Base-by-base conservation (phyloP, 2,113 vertebrate genomes). In the Myotis lucifugus region DNA sequence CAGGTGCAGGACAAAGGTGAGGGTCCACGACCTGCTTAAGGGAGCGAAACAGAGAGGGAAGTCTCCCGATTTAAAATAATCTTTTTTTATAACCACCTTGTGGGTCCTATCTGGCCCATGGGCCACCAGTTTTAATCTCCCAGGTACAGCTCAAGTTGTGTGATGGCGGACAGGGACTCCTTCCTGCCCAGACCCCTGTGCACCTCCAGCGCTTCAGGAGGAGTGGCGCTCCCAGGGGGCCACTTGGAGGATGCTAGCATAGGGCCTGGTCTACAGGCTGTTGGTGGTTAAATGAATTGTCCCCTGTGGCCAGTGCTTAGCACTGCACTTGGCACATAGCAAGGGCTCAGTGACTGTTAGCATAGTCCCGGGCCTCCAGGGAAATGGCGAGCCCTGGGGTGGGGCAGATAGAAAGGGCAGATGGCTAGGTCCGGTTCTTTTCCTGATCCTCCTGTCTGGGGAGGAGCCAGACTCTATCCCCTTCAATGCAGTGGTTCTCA, bases 51-150 rank as follows among this genome's bases (percentile, higher is more conserved):
- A 76, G 88, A 48, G 34, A 46, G n/a, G 32, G 14, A 52, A 61
- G 59, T 52, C 21, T 70, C n/a, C n/a, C 9, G 12, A 40, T 48
- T 61, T 83, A 70, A 76, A 90, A 90, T 34, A 72, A 61, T n/a
- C 32, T 88, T 25, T 56, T 56, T 73, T 77, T 56, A 77, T 67
- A 72, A 61, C 29, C 14, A 76, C 6, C 19, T 6, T 19, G 2
- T 84, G 46, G 37, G 21, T 27, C 32, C 21, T 50, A 32, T n/a
- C 18, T 74, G 52, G 50, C 25, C 67, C n/a, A 6, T 5, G 40
- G 81, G 40, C 50, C 32, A 32, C 61, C 19, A 40, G 17, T 50
- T 88, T 66, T 29, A 29, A 25, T 54, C 27, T 29, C 69, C 12
- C 29, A 61, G 8, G 46, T 64, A 15, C 15, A 42, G 42, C n/a